Evolutionary conservation across 2,888 invertebrate genomes (phyloP).

Genomic region (Stenurella melanura): DNA sequence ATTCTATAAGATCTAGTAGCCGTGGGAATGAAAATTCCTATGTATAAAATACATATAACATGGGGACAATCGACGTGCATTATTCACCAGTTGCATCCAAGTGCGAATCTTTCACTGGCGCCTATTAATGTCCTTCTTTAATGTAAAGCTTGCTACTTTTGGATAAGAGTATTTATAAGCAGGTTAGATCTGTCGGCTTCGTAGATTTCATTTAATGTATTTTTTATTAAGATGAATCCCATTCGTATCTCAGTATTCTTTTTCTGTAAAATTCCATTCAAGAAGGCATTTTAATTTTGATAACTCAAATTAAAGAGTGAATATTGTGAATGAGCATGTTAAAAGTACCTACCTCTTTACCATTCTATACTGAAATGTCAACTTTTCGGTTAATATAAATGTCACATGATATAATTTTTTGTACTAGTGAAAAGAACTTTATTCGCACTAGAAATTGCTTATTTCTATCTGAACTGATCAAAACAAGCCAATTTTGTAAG

Average conservation of each 20-base stretch:
- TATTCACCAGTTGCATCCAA: constrained; percentile 15
- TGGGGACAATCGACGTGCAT: constrained; percentile 12
- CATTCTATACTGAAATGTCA: too few species aligned
- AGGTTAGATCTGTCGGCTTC: neutral
- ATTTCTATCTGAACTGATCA: too few species aligned
- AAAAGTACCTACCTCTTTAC: too few species aligned
- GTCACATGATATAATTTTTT: too few species aligned
- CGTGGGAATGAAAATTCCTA: constrained; percentile 18
- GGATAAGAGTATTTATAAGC: constrained; percentile 15
- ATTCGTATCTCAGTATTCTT: neutral
- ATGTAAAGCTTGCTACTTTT: constrained; percentile 13
- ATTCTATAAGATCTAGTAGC: constrained; percentile 11
- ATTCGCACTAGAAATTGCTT: too few species aligned
- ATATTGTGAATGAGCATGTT: too few species aligned
- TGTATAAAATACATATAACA: constrained; percentile 6
- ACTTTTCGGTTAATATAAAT: too few species aligned
- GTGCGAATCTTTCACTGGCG: constrained; percentile 18
- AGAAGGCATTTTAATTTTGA: too few species aligned
- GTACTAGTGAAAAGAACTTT: too few species aligned
- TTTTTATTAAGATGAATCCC: neutral
- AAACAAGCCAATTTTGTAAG: too few species aligned
- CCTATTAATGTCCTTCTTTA: constrained; percentile 8
- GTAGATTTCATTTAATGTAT: constrained; percentile 3
- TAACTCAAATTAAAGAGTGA: too few species aligned
- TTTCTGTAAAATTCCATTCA: too few species aligned